Evolutionary conservation across 1,140 invertebrate genomes (phyloP).

Genomic region (Aporrectodea caliginosa): DNA sequence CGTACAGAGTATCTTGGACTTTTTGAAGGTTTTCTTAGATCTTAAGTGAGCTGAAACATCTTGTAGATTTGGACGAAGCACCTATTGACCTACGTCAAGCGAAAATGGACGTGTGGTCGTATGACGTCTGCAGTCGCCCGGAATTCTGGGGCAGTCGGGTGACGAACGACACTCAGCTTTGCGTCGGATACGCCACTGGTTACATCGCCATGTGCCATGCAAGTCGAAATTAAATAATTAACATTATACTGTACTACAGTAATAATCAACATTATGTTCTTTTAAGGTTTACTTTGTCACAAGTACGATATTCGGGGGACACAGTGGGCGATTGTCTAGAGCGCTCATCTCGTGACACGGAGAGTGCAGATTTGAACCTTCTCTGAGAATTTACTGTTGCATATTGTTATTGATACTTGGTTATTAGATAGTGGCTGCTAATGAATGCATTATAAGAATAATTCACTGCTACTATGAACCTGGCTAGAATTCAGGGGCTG

Average conservation of each 20-base stretch:
- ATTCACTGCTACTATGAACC: too few species aligned
- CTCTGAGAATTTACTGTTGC: neutral
- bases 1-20: too few species aligned
- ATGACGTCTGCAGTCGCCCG: conserved; percentile 39
- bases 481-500: too few species aligned
- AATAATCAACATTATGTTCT: neutral
- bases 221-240: conserved; percentile 35
- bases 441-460: too few species aligned
- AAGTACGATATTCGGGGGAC: neutral
- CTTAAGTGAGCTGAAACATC: too few species aligned
- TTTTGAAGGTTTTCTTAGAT: too few species aligned
- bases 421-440: too few species aligned
- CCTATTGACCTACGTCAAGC: conserved; percentile 38
- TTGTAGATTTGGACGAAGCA: neutral
- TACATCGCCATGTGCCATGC: conserved; percentile 59
- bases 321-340: neutral
- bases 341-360: neutral
- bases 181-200: conserved; percentile 25
- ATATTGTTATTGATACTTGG: neutral
- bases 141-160: neutral
- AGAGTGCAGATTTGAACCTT: neutral
- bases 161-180: conserved; percentile 7
- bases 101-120: conserved; percentile 45
- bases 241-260: neutral
- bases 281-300: neutral